phyloP scores from a whole-genome alignment of 2,888 invertebrate genomes.

The Sicus ferrugineus region DNA sequence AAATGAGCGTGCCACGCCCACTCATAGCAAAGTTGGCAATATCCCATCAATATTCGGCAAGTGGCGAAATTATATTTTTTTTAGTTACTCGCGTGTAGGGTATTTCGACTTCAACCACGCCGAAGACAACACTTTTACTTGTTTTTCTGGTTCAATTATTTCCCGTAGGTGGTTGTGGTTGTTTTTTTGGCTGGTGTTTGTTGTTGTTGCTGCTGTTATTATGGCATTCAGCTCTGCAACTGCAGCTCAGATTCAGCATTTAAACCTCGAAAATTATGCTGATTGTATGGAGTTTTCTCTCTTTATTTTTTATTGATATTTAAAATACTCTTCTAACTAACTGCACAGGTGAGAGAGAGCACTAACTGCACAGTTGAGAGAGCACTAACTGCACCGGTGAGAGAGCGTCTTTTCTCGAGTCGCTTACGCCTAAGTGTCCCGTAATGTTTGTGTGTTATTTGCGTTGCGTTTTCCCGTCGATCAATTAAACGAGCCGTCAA shows the following conservation, averaged over 20 bases:
- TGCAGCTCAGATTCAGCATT: background rate
- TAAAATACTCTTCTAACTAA: background rate
- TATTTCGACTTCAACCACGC: too few species aligned
- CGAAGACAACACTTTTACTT: too few species aligned
- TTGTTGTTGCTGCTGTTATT: conserved; percentile 9
- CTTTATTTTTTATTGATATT: background rate
- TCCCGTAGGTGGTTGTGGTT: too few species aligned
- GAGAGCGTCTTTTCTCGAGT: too few species aligned
- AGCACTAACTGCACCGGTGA: too few species aligned
- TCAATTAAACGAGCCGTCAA: conserved; percentile 20
- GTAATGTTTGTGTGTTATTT: background rate
- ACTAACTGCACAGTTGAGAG: too few species aligned
- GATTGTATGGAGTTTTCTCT: background rate
- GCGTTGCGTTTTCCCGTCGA: conserved; percentile 13
- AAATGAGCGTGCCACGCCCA: too few species aligned
- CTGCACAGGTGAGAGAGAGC: too few species aligned
- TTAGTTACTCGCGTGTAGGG: too few species aligned
- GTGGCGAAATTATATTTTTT: too few species aligned
- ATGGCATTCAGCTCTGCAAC: background rate
- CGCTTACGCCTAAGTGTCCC: background rate
- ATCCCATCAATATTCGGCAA: too few species aligned
- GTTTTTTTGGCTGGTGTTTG: background rate
- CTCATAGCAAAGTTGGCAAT: too few species aligned
- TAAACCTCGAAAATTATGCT: background rate
- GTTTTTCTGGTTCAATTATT: conserved; percentile 23